Evolutionary conservation across 35 echinoderm and acorn worm genomes (phyloP), one percentile per base, ranked within the genome.

Genomic region (Eucidaris tribuloides): DNA sequence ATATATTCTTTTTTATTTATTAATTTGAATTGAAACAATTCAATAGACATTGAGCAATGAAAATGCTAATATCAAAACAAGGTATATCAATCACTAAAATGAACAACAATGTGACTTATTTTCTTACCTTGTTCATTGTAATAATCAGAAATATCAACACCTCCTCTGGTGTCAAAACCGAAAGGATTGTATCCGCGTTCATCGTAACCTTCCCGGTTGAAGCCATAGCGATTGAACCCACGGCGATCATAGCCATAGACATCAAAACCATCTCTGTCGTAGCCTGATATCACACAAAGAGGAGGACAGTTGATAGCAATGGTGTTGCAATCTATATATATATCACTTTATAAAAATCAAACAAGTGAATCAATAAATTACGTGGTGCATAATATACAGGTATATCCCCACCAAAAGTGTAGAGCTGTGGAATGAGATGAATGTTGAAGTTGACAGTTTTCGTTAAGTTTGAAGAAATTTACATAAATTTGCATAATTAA

Each of bases 191-290:
- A 99, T 2, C 96, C 96, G 32, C 87, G 82, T 3, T 36, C 4
- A 45, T 90, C 88, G 62, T 68, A 99, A 5, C 90, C 96, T 34
- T 80, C 66, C 35, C 56, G 45, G 82, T 99, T 40, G 42, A 81
- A 88, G 46, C 96, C 96, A 62, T 93, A 99, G 24, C 96, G 90
- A 82, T 99, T 66, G 22, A 63, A 88, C 0, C 96, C 96, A 2
- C 71, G 30, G 11, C 55, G 71, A 31, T 99, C 84, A 84, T 87
- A 93, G 1, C 90, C 96, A 52, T 74, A 63, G 18, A 91, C 57
- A 35, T 93, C 79, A 38, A 80, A 93, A 1, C 90, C 96, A 90
- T 99, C 96, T 38, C 96, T 20, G 57, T 90, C 93, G 50, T 83
- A 93, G 33, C 96, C 96, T 99, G 81, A 15, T 25, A 48, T 44